Conservation (phyloP, 2,113 vertebrate species). For the Pterocles orientalis region DNA sequence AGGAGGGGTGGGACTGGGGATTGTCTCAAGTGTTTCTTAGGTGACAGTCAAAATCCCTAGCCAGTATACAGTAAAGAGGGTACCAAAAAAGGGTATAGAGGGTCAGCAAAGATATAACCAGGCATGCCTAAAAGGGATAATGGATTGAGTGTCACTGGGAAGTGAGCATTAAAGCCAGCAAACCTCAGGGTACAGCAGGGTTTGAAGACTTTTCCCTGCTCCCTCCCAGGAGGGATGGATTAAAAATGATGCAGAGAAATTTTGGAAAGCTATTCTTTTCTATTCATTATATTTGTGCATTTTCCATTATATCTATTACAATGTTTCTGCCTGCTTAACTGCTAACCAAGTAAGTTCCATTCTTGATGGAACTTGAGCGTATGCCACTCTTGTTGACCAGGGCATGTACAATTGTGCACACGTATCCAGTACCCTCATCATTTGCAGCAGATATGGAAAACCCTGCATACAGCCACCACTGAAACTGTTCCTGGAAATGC, state of each 20-base stretch:
- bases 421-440: not conserved
- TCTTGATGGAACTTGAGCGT: not conserved
- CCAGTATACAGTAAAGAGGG: not conserved
- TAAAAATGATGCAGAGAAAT: not conserved
- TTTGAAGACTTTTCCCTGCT: not conserved
- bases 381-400: not conserved
- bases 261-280: not conserved
- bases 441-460: not conserved
- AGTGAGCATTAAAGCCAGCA: not conserved
- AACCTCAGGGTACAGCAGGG: not conserved
- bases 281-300: not conserved
- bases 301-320: not conserved
- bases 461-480: not conserved
- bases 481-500: not conserved
- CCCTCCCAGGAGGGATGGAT: not conserved
- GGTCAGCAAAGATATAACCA: not conserved
- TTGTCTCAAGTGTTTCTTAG: not conserved
- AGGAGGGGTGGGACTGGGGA: no score
- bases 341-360: not conserved
- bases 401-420: no score
- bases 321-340: not conserved
- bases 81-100: not conserved
- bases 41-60: not conserved
- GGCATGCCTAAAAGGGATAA: not conserved
- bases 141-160: not conserved